Conservation (phyloP, 2,888 invertebrate species). For the Folsomia manolachei region DNA sequence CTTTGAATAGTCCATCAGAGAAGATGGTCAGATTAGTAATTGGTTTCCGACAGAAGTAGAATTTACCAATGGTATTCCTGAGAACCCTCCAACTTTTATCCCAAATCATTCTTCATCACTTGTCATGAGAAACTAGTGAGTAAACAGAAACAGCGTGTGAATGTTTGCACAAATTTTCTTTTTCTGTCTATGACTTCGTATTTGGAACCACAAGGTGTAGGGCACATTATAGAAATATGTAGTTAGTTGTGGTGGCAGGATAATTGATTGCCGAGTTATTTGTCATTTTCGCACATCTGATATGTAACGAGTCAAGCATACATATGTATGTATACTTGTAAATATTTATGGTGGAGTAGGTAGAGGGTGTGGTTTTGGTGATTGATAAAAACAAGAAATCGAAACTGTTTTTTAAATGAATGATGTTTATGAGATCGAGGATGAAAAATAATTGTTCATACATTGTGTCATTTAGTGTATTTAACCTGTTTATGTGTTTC, state of each 20-base stretch:
- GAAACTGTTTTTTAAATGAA: too few relatives aligned
- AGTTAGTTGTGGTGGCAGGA: background rate
- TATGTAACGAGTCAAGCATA: background rate
- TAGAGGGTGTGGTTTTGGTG: too few relatives aligned
- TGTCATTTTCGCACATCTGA: slow-evolving; percentile 10
- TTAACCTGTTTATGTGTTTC: too few relatives aligned
- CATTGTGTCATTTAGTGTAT: too few relatives aligned
- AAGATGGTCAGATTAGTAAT: background rate
- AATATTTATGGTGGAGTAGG: too few relatives aligned
- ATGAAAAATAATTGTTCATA: too few relatives aligned
- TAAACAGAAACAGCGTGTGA: background rate
- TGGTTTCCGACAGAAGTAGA: too few relatives aligned
- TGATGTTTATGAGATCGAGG: too few relatives aligned
- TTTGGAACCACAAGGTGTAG: too few relatives aligned
- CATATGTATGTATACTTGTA: background rate
- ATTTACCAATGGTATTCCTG: background rate
- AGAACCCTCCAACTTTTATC: background rate
- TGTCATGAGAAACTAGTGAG: background rate
- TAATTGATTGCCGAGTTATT: slow-evolving; percentile 15
- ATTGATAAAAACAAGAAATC: too few relatives aligned
- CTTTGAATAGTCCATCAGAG: background rate
- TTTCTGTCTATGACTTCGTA: background rate
- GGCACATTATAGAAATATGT: too few relatives aligned
- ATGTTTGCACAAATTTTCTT: background rate
- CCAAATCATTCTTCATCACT: background rate